Evolutionary conservation across 2,888 invertebrate genomes (phyloP).

Genomic region (Clitarchus hookeri): DNA sequence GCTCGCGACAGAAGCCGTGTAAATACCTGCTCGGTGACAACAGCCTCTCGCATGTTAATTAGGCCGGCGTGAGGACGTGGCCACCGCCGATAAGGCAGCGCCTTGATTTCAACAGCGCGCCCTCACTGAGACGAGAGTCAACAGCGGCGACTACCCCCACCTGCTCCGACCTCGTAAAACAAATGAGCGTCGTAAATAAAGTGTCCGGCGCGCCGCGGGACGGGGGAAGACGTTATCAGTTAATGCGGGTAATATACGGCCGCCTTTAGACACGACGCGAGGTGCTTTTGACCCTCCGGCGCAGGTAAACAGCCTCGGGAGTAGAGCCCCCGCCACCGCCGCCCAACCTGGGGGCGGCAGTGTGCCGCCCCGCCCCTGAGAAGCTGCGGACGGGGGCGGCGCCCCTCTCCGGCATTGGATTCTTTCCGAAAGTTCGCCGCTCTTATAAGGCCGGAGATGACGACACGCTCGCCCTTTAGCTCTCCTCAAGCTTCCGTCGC

Average conservation of each 20-base stretch:
- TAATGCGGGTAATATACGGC: slow-evolving; percentile 10
- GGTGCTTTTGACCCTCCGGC: not conserved
- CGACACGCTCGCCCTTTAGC: no score
- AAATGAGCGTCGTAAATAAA: slow-evolving; percentile 9
- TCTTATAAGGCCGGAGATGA: no score
- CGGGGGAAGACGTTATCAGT: not conserved
- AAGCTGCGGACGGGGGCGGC: not conserved
- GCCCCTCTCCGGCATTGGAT: not conserved
- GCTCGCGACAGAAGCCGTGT: not conserved
- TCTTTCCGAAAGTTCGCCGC: no score
- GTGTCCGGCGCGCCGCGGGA: not conserved
- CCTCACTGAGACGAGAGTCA: not conserved
- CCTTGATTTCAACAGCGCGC: not conserved
- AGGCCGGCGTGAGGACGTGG: not conserved
- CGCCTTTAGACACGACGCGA: slow-evolving; percentile 7
- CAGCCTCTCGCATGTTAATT: not conserved
- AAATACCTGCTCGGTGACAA: not conserved
- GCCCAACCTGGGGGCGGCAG: no score
- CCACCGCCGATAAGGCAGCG: not conserved
- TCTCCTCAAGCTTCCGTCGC: no score
- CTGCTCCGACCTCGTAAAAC: not conserved
- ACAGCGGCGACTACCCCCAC: not conserved
- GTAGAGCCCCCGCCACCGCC: not conserved
- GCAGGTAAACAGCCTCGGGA: not conserved
- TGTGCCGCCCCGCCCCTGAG: not conserved